A percentile compares a stretch with the other conserved stretches of the same genome.
Conservation (phyloP, 2,888 invertebrate species). For the Diadegma fenestrale region DNA sequence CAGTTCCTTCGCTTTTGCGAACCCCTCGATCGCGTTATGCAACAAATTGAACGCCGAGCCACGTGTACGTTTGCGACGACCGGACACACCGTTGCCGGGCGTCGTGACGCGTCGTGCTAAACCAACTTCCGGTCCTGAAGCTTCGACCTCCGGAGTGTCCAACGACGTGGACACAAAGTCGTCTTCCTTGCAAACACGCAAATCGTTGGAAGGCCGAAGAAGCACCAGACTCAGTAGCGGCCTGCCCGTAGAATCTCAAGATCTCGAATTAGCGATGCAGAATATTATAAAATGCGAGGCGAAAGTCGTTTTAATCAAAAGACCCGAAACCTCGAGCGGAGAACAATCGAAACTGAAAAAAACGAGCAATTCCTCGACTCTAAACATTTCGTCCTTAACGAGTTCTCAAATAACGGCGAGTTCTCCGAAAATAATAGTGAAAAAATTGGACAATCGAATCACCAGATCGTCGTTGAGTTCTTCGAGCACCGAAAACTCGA, state of each 20-base stretch:
- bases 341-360: conserved; percentile 19
- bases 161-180: conserved; percentile 44
- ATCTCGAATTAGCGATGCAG: conserved; percentile 39
- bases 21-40: neutral
- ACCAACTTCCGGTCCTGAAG: conserved; percentile 15
- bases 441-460: conserved; percentile 33
- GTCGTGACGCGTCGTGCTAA: conserved; percentile 62
- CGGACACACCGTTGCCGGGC: conserved; percentile 79
- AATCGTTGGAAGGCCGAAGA: conserved; percentile 46
- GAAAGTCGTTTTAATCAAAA: conserved; percentile 39
- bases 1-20: conserved; percentile 28
- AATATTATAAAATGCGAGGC: conserved; percentile 34
- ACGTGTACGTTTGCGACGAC: conserved; percentile 68
- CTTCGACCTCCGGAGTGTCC: conserved; percentile 40
- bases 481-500: conserved; percentile 20
- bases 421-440: neutral
- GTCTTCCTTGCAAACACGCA: conserved; percentile 25
- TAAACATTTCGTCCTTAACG: neutral
- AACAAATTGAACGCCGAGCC: conserved; percentile 49
- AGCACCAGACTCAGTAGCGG: conserved; percentile 37
- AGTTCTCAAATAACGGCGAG: conserved; percentile 6
- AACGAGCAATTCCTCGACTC: neutral
- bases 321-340: conserved; percentile 13
- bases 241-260: conserved; percentile 3
- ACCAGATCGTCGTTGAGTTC: conserved; percentile 66